Evolutionary conservation across 92 coral and sea anemone genomes (phyloP).

Genomic region (Epizoanthus ramosus): DNA sequence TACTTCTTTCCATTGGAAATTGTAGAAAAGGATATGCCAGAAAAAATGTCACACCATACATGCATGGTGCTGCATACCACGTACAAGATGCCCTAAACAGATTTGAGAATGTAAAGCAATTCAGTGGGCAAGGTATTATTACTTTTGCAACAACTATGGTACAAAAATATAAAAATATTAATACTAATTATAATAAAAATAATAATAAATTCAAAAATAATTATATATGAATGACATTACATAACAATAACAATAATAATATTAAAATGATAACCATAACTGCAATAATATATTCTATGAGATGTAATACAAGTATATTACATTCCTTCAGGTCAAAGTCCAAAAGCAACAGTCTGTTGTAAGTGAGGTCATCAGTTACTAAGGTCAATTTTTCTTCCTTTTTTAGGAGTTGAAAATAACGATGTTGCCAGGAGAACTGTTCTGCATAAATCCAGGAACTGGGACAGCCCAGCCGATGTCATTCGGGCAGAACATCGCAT

Average conservation of each 20-base stretch:
- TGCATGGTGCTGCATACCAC: constrained; percentile 63
- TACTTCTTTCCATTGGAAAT: constrained; percentile 41
- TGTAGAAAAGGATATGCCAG: constrained; percentile 47
- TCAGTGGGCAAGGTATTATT: constrained; percentile 65
- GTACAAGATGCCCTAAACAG: constrained; percentile 47
- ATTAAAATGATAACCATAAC: background rate
- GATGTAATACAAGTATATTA: background rate
- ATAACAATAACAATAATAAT: background rate
- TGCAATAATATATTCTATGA: background rate
- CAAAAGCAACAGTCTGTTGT: background rate
- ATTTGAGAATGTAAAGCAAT: constrained; percentile 55
- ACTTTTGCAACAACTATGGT: no score
- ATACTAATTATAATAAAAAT: background rate
- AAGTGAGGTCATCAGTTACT: no score
- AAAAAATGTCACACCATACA: constrained; percentile 59
- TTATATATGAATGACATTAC: background rate
- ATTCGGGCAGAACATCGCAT: constrained; percentile 56
- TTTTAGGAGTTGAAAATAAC: constrained; percentile 65
- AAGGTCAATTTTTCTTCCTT: background rate
- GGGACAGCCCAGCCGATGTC: constrained; percentile 70
- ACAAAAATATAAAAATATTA: no score
- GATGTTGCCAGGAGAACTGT: constrained; percentile 66
- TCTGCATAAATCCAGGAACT: constrained; percentile 54
- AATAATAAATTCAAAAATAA: background rate
- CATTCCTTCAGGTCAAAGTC: background rate